Evolutionary conservation across 2,888 invertebrate species (phyloP), one percentile per base, ranked within the genome.

Genomic region (Parnassius mnemosyne): DNA sequence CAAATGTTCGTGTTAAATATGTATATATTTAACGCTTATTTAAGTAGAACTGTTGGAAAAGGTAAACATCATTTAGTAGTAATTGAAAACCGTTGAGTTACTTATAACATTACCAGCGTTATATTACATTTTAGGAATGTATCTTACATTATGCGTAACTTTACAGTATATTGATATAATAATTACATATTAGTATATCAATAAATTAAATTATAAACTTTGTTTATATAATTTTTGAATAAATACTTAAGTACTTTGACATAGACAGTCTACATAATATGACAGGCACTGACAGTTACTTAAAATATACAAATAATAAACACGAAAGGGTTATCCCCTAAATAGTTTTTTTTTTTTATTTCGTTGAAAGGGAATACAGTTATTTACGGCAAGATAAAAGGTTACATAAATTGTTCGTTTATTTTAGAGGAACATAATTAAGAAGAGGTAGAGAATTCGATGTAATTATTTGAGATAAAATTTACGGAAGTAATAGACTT

Each of bases 391-490:
- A 43, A 43, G 10, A 13, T 49, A 49, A 49, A 13, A 49, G 49
- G n/a, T 13, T 9, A 13, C 2, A 9, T 49, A 13, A 49, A 13
- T 13, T 49, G 57, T 68, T 67, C 69, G 70, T 69, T 69, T 65
- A 57, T 61, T 25, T 53, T 63, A 65, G 54, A 74, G 71, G 69
- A 74, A 73, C 69, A 65, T 66, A 69, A 70, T 53, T 66, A 47
- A 64, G 68, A 67, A 70, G 72, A 74, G 72, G 73, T 74, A 74
- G 67, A 71, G 60, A 63, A 50, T 71, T 76, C 76, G 76, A 75
- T 76, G 76, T 70, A 58, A 50, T 51, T 34, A 16, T 52, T 10
- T 20, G 20, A 50, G 53, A 43, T 50, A 44, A 49, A 58, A 13
- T n/a, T 10, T 53, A 25, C 11, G 11, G 10, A 44, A 54, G 3